phyloP scores from a whole-genome alignment of 2,113 vertebrate species.

The Toxotes chatareus region DNA sequence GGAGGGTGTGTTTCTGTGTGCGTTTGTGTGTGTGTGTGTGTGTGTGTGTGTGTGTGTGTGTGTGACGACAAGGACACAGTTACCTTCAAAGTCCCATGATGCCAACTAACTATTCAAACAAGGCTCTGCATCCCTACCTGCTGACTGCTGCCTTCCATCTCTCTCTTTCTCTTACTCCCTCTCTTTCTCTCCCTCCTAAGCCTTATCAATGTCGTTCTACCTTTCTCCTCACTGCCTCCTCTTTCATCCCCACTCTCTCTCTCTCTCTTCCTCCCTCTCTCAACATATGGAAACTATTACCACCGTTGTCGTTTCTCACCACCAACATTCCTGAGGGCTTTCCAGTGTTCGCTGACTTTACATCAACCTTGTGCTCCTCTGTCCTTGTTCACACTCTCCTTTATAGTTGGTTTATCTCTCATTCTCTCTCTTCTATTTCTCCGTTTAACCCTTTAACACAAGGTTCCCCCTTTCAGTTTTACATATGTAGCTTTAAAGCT shows the following conservation, averaged over 20 bases:
- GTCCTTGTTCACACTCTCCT: constrained; percentile 61
- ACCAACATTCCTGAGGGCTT: constrained; percentile 77
- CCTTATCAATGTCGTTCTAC: constrained; percentile 18
- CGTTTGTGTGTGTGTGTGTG: constrained; percentile 41
- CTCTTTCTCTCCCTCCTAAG: constrained; percentile 13
- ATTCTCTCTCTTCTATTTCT: background rate
- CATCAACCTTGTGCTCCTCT: constrained; percentile 71
- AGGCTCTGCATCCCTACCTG: constrained; percentile 60
- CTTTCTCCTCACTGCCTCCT: constrained; percentile 29
- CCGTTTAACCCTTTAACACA: constrained; percentile 3
- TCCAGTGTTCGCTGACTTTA: constrained; percentile 70
- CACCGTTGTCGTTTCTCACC: constrained; percentile 71
- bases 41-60: constrained; percentile 32
- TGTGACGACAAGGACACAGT: constrained; percentile 80
- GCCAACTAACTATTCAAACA: constrained; percentile 71
- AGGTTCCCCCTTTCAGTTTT: background rate
- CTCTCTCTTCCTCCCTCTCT: constrained; percentile 13
- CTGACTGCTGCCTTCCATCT: constrained; percentile 56
- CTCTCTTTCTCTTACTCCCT: constrained; percentile 39
- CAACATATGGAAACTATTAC: constrained; percentile 79
- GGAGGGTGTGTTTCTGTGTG: constrained; percentile 20
- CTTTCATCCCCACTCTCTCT: background rate
- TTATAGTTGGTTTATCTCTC: constrained; percentile 40
- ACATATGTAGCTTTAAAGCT: background rate
- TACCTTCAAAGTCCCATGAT: constrained; percentile 83